These are phyloP conservation scores for Cheilosia impressa DNA, from an alignment of 2,888 invertebrate genomes.

Conservation along the genomic window DNA sequence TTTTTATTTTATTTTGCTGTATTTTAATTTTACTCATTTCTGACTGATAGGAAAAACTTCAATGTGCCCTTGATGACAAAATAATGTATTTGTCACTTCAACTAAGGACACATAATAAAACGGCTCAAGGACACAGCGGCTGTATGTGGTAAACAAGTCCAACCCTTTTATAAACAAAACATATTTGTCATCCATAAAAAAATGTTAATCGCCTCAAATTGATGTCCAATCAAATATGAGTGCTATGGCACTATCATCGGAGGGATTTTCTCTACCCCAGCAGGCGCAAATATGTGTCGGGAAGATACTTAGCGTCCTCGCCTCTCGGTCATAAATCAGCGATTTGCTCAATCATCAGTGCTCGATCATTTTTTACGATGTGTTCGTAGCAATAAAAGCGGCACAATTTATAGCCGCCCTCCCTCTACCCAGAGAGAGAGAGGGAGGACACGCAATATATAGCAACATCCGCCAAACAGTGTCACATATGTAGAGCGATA, in stretches of 20 bases:
- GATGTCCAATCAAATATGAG: constrained; percentile 51
- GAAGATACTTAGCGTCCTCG: constrained; percentile 55
- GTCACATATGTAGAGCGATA: constrained; percentile 65
- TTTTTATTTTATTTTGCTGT: background rate
- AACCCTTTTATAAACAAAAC: background rate
- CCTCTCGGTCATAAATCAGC: constrained; percentile 64
- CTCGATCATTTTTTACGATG: constrained; percentile 76
- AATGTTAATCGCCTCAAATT: constrained; percentile 59
- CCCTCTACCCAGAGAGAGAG: background rate
- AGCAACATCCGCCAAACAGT: constrained; percentile 41
- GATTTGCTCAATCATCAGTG: constrained; percentile 75
- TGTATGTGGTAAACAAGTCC: background rate
- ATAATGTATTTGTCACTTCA: background rate
- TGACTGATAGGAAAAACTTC: too few relatives aligned
- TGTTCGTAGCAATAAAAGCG: constrained; percentile 70
- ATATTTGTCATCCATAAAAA: constrained; percentile 14
- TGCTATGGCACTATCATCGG: background rate
- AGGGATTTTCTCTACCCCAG: constrained; percentile 7
- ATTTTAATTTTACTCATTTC: too few relatives aligned
- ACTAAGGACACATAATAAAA: background rate
- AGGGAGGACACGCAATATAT: constrained; percentile 18
- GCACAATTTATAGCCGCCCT: constrained; percentile 60
- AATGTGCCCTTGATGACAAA: too few relatives aligned
- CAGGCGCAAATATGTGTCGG: constrained; percentile 15
- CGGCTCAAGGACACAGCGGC: background rate